Conservation (phyloP, 2,113 vertebrate species). For the Nerophis ophidion region DNA sequence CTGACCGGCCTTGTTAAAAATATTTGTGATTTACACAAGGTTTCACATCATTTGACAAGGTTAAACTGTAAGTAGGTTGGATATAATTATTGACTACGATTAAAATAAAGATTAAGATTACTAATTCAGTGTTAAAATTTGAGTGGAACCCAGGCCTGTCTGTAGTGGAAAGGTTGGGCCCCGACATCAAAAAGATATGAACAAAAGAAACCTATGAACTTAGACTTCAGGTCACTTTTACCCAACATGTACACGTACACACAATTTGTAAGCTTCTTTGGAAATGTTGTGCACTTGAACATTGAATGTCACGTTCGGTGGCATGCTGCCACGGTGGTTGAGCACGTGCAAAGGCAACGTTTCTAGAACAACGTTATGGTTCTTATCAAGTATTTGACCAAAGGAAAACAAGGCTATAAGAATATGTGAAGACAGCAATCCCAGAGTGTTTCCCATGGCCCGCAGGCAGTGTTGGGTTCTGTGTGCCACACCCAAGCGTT, state of each 20-base stretch:
- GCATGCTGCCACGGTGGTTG: not conserved
- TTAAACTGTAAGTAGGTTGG: no score
- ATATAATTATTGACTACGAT: no score
- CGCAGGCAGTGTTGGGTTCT: constrained; percentile 44
- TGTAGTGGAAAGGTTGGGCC: no score
- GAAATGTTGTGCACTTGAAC: constrained; percentile 1
- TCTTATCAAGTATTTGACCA: constrained; percentile 19
- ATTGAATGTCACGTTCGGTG: constrained; percentile 26
- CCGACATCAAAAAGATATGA: no score
- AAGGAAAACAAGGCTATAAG: constrained; percentile 28
- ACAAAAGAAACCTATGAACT: no score
- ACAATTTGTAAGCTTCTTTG: constrained; percentile 1
- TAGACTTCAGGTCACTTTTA: no score
- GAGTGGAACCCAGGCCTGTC: no score
- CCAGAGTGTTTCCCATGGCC: constrained; percentile 50
- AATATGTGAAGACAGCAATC: constrained; percentile 43
- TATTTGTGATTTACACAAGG: no score
- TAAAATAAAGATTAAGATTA: no score
- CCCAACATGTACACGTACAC: not conserved
- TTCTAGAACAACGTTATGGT: not conserved
- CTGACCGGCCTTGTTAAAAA: no score
- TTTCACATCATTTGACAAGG: no score
- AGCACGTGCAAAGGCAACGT: not conserved
- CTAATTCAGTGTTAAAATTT: no score
- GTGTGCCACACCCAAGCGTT: constrained; percentile 54